Base-by-base conservation (phyloP, 2,888 invertebrate species). In the Sminthurinus aureus region DNA sequence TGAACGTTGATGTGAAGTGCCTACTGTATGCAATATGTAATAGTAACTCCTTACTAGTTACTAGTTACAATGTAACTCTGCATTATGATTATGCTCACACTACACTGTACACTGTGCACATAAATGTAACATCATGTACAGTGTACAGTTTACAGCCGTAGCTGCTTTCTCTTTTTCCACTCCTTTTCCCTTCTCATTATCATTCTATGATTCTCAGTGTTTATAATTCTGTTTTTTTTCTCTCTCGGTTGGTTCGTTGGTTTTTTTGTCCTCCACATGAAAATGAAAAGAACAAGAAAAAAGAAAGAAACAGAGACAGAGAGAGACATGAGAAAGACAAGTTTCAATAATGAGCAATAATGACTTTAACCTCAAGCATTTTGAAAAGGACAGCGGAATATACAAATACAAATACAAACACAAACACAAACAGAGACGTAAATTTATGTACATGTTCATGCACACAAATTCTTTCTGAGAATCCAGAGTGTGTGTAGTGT, bases 311-410 rank as follows among this genome's bases (percentile, higher is more conserved):
- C 26, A 12, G n/a, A 71, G 58, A 18, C 76, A 76, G 15, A 58
- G 80, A 76, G 15, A 58, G 80, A 81, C 22, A 79, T 67, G 80
- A 52, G 38, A 71, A 81, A 81, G 81, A 81, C 74, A 64, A 81
- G 15, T 74, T 81, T 75, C 74, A 74, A 81, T 81, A 81, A 81
- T 81, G 74, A 81, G 81, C 81, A 74, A 64, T 81, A 81, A 81
- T 81, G 74, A 81, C 67, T 79, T 76, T 79, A 79, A 50, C 79
- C 67, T 58, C 76, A 73, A 15, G 73, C 24, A 73, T 73, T 75
- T 20, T 78, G 58, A n/a, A 24, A 76, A 52, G 22, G 20, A 50
- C 51, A 76, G 20, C 18, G 15, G 22, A 6, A n/a, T 22, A 76
- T 20, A 52, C 15, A 52, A 38, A 64, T 12, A 58, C 12, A 22